Conservation (phyloP, 1,140 invertebrate genomes). For the Alviniconcha marisindica region DNA sequence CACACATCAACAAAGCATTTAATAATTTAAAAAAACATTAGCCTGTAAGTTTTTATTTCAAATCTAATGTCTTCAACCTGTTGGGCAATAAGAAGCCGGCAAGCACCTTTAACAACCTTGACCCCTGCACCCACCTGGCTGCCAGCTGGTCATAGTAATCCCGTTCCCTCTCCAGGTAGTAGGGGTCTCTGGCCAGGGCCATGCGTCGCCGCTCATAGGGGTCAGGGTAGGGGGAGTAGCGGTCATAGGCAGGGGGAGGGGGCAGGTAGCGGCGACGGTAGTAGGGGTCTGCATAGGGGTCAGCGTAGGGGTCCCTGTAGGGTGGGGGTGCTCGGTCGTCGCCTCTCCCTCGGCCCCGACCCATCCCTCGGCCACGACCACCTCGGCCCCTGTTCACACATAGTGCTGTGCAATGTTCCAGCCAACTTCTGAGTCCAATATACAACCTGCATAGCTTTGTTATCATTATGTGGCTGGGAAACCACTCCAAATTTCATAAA, state of each 20-base stretch:
- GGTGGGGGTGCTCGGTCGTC: slow-evolving; percentile 22
- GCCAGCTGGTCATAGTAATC: slow-evolving; percentile 60
- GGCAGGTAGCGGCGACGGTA: slow-evolving; percentile 63
- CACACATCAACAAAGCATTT: no score
- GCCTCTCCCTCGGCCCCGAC: background rate
- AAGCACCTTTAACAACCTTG: no score
- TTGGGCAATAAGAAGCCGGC: no score
- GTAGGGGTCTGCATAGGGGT: slow-evolving; percentile 56
- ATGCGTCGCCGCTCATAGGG: slow-evolving; percentile 64
- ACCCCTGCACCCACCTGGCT: slow-evolving; percentile 18
- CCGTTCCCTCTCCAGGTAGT: slow-evolving; percentile 53
- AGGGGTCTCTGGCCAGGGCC: slow-evolving; percentile 55
- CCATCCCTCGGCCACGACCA: background rate
- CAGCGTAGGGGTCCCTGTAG: slow-evolving; percentile 51
- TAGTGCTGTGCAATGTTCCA: no score
- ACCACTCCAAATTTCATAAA: no score
- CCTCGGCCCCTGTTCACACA: background rate
- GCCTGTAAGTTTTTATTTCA: no score
- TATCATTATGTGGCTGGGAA: no score
- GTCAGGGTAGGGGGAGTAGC: slow-evolving; percentile 67
- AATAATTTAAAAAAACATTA: no score
- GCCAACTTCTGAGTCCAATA: no score
- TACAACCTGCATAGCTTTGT: no score
- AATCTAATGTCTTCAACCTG: no score
- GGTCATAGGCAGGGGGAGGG: slow-evolving; percentile 56